These are phyloP conservation scores for Lordiphosa andalusiaca DNA, from an alignment of 2,888 invertebrate genomes.

Conservation along the genomic window DNA sequence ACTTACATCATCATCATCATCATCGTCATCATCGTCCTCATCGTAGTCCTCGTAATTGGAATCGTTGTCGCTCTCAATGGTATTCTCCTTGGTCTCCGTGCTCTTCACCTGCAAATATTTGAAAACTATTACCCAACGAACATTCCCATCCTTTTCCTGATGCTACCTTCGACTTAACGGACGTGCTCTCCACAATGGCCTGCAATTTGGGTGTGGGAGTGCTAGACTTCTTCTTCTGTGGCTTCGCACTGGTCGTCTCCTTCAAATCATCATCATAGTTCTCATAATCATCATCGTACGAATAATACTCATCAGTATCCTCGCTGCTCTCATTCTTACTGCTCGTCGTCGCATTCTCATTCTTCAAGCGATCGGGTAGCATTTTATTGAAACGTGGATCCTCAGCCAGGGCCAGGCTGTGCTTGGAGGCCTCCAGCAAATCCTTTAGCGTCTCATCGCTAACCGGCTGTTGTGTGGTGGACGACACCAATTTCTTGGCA, in stretches of 20 bases:
- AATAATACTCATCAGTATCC: conserved; percentile 7
- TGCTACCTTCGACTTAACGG: conserved; percentile 44
- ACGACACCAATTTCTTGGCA: conserved; percentile 12
- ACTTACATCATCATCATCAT: conserved; percentile 63
- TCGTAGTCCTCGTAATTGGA: conserved; percentile 62
- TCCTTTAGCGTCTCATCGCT: conserved; percentile 68
- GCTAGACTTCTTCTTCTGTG: conserved; percentile 53
- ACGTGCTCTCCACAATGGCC: conserved; percentile 44
- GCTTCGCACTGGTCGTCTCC: conserved; percentile 36
- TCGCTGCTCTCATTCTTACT: conserved; percentile 47
- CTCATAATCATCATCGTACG: conserved; percentile 55
- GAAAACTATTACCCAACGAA: too few relatives aligned
- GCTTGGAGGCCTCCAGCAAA: conserved; percentile 77
- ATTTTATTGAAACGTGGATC: conserved; percentile 77
- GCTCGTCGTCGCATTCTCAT: conserved; percentile 44
- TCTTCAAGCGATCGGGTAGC: conserved; percentile 63
- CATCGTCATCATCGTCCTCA: conserved; percentile 53
- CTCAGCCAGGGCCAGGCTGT: conserved; percentile 63
- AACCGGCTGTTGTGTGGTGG: conserved; percentile 51
- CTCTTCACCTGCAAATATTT: conserved; percentile 40
- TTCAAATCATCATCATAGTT: conserved; percentile 69
- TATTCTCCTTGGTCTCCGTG: conserved; percentile 51
- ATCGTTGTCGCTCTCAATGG: conserved; percentile 61
- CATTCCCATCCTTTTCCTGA: too few relatives aligned
- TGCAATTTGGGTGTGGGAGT: conserved; percentile 43